Evolutionary conservation across 2,797 vertebrate species (phyloP).

Genomic region (Smutsia temminckii): DNA sequence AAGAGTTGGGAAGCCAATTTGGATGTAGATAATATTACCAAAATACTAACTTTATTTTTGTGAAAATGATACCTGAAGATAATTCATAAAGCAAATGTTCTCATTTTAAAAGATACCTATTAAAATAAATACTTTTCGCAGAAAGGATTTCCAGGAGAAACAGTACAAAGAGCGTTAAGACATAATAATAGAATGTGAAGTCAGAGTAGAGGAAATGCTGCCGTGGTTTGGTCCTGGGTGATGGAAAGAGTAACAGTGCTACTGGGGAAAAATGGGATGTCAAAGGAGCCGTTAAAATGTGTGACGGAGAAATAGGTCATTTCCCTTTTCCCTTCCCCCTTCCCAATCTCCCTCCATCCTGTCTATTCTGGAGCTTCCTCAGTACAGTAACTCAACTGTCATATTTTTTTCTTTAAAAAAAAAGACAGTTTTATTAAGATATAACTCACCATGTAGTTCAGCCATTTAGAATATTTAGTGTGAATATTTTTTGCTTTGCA

Average conservation of each 20-base stretch:
- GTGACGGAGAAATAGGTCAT: not conserved
- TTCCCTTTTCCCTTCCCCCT: not conserved
- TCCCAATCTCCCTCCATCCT: not conserved
- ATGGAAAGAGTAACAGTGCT: not conserved
- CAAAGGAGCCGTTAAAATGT: not conserved
- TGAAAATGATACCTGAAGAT: not conserved
- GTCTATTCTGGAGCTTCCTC: not conserved
- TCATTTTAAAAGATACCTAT: not conserved
- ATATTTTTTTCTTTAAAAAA: too few relatives aligned
- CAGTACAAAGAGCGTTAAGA: not conserved
- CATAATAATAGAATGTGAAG: not conserved
- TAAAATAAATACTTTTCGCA: not conserved
- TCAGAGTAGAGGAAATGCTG: not conserved
- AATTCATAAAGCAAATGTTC: not conserved
- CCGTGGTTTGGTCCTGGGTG: not conserved
- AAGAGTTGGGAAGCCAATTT: not conserved
- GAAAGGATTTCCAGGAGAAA: not conserved
- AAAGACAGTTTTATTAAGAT: too few relatives aligned
- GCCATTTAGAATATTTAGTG: too few relatives aligned
- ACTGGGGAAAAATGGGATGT: rapidly evolving
- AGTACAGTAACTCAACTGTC: not conserved
- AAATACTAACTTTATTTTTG: not conserved
- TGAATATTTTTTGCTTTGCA: too few relatives aligned
- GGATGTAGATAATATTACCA: not conserved
- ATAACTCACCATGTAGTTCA: too few relatives aligned